Conservation (phyloP, 2,797 vertebrate genomes). For the Melopsittacus undulatus region DNA sequence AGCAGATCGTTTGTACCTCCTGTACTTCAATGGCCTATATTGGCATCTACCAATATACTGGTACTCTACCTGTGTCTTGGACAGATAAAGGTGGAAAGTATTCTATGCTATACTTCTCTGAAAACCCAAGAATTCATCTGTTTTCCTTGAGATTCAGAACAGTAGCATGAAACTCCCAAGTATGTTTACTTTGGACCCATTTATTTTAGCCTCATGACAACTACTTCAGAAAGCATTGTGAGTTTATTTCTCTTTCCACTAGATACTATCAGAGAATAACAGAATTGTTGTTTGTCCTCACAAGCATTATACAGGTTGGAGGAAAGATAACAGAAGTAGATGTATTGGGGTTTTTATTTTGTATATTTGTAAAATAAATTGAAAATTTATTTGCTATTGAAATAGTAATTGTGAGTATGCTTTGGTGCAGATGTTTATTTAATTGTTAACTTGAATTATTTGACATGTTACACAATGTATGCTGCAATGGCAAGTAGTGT, state of each 20-base stretch:
- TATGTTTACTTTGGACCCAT: neutral
- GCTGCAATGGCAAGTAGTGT: neutral
- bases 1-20: neutral
- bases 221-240: neutral
- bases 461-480: neutral
- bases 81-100: neutral
- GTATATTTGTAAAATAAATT: neutral
- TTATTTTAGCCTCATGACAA: neutral
- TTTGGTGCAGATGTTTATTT: neutral
- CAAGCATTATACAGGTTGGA: neutral
- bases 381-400: neutral
- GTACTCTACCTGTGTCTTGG: neutral
- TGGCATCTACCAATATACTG: neutral
- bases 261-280: neutral
- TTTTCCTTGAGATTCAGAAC: neutral
- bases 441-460: neutral
- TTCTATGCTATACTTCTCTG: neutral
- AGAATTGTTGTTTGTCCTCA: neutral
- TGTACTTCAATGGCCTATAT: accelerated
- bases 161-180: neutral
- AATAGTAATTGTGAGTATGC: neutral
- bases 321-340: neutral
- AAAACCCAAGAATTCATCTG: neutral
- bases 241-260: neutral
- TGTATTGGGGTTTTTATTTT: neutral